Evolutionary conservation across 2,797 vertebrate genomes (phyloP).

Genomic region (Mus minutoides): DNA sequence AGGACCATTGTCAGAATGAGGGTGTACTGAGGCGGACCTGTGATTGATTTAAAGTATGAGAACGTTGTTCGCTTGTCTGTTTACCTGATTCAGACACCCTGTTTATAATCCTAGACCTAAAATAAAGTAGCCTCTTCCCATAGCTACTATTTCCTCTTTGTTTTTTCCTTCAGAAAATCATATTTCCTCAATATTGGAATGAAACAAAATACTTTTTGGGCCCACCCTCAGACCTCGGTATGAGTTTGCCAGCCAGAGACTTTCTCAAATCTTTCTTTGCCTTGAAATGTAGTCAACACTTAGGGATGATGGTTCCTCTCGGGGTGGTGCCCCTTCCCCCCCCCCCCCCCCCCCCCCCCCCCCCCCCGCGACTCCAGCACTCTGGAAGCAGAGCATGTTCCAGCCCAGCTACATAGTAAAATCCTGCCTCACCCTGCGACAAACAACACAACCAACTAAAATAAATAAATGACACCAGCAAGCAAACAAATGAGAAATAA

Average conservation of each 20-base stretch:
- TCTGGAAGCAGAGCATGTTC: neutral
- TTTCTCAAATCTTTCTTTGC: neutral
- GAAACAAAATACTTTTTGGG: neutral
- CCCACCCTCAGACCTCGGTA: neutral
- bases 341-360: no score
- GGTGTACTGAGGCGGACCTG: neutral
- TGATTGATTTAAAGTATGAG: conserved; percentile 9
- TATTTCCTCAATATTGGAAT: neutral
- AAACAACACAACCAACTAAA: neutral
- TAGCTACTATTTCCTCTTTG: neutral
- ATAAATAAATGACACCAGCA: neutral
- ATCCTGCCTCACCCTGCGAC: neutral
- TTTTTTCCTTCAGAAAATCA: conserved; percentile 14
- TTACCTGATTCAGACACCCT: conserved; percentile 14
- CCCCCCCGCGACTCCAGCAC: neutral
- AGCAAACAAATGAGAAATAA: neutral
- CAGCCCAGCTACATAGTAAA: neutral
- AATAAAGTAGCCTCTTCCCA: conserved; percentile 28
- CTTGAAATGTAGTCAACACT: neutral
- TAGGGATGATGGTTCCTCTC: conserved; percentile 28
- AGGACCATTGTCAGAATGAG: neutral
- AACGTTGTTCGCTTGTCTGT: neutral
- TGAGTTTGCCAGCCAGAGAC: neutral
- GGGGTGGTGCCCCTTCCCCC: neutral
- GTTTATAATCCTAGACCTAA: neutral